Conservation (phyloP, 2,888 invertebrate species). For the Oscheius sp. region DNA sequence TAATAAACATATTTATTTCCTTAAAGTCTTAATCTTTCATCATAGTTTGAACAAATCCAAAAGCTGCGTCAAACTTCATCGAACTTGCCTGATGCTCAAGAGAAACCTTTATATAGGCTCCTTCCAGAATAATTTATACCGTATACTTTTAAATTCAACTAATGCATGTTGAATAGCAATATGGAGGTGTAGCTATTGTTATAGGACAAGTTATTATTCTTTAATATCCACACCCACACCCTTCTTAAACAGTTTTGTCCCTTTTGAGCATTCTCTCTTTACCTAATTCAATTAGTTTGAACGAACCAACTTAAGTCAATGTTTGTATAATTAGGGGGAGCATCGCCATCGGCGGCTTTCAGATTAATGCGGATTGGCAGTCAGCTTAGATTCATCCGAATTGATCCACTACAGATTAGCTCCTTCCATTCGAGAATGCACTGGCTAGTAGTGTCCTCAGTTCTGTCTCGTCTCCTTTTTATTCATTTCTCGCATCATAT, state of each 20-base stretch:
- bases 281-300: not conserved
- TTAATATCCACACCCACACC: too few species aligned
- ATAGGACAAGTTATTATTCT: too few species aligned
- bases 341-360: constrained; percentile 24
- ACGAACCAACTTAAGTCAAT: constrained; percentile 17
- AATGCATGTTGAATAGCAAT: too few species aligned
- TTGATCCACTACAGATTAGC: constrained; percentile 37
- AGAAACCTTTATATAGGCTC: not conserved
- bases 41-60: too few species aligned
- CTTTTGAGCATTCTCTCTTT: too few species aligned
- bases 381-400: constrained; percentile 37
- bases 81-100: not conserved
- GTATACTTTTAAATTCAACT: too few species aligned
- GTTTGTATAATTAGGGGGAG: constrained; percentile 30
- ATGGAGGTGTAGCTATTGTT: too few species aligned
- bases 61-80: not conserved
- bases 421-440: constrained; percentile 1
- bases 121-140: too few species aligned
- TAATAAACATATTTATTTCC: too few species aligned
- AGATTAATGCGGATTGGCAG: constrained; percentile 36
- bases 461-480: not conserved
- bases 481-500: not conserved
- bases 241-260: too few species aligned
- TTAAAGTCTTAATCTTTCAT: too few species aligned
- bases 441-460: too few species aligned